A percentile compares a stretch with the other conserved stretches of the same genome.
Evolutionary conservation across 2,113 vertebrate genomes (phyloP).

Genomic region (Scartelaos histophorus): DNA sequence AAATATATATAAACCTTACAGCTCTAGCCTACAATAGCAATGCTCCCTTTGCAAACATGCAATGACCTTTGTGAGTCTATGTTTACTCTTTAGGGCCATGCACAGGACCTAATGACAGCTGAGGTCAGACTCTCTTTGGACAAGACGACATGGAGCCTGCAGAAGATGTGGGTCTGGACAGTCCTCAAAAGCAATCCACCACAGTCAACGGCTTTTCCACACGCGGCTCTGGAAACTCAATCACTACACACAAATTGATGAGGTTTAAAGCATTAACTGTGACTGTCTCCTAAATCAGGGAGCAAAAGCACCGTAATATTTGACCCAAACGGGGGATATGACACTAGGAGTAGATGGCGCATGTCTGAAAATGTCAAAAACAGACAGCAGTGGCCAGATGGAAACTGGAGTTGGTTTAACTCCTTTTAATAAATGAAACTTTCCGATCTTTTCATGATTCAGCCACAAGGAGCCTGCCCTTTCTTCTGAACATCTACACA

Average conservation of each 20-base stretch:
- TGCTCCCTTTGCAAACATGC: not conserved
- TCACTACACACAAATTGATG: slow-evolving; percentile 55
- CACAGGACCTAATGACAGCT: slow-evolving; percentile 10
- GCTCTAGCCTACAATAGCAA: not conserved
- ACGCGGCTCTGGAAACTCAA: slow-evolving; percentile 61
- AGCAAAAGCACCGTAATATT: slow-evolving; percentile 14
- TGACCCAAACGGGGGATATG: slow-evolving; percentile 16
- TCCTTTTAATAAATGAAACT: not conserved
- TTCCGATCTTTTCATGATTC: not conserved
- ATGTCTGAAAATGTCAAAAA: not conserved
- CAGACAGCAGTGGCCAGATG: not conserved
- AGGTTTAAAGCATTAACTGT: slow-evolving; percentile 48
- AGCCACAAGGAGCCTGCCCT: not conserved
- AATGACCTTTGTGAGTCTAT: not conserved
- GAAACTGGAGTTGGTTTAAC: not conserved
- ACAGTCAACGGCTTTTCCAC: slow-evolving; percentile 60
- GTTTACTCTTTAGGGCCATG: slow-evolving; percentile 26
- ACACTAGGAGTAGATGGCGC: slow-evolving; percentile 1
- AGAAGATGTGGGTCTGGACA: slow-evolving; percentile 52
- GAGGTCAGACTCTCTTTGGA: slow-evolving; percentile 40
- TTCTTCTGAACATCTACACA: not conserved
- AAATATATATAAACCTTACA: not conserved
- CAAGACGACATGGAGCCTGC: slow-evolving; percentile 56
- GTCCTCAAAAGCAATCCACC: slow-evolving; percentile 44
- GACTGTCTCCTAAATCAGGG: slow-evolving; percentile 37